Base-by-base conservation (phyloP, 23 tunicate genomes). In the Botrylloides violaceus region DNA sequence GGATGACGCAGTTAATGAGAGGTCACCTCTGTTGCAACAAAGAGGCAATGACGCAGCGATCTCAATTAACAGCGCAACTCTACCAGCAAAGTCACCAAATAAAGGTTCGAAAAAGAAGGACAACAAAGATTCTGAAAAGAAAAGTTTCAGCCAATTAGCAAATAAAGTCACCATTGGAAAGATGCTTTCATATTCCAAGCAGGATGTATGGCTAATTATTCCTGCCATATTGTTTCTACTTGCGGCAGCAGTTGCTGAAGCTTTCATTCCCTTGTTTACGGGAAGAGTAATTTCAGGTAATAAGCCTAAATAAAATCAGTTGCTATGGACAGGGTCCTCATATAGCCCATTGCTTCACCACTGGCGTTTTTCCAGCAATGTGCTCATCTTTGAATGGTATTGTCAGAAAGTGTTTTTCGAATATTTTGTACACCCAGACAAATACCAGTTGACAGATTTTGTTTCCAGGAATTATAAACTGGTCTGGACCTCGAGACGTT, bases 221-320 rank as follows among this genome's bases (percentile, higher is more conserved):
- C 31, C 34, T 1, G 94, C 81, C 5, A 27, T 61, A 19, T 7
- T 80, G 34, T 85, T 85, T 66, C 47, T 85, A 2, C 53, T 70
- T 43, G 77, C 63, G n/a, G 84, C 94, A 49, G 76, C 94, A 31
- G 64, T 85, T 43, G 70, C 81, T 7, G 81, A 85, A 75, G 76
- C 78, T 21, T 85, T 85, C 68, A 64, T 85, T 3, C 94, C 94
- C 22, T 64, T 85, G 43, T 85, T 63, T 34, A 80, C 79, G 9
- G 94, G 94, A 34, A 79, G 75, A 75, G 94, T 85, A 34, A 66
- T 85, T 27, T 36, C 94, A 85, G 94, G 94, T 80, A 71, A 12
- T 59, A 12, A 47, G 55, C n/a, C n/a, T n/a, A n/a, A n/a, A n/a
- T n/a, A n/a, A n/a, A n/a, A n/a, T n/a, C n/a, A n/a, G n/a, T n/a